phyloP scores from a whole-genome alignment of 2,797 vertebrate genomes.

The Passerculus sandwichensis region DNA sequence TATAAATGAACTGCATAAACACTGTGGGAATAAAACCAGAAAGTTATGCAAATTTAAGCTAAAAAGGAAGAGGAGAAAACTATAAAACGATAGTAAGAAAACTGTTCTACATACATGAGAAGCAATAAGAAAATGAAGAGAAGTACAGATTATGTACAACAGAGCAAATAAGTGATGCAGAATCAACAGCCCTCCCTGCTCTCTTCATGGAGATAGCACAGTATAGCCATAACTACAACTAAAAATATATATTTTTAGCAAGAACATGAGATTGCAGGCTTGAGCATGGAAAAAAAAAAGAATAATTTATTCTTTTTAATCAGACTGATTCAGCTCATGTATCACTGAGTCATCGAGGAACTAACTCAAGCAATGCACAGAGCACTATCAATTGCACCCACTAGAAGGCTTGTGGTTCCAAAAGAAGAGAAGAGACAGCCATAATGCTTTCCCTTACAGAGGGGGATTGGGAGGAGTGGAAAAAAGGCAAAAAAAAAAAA shows the following conservation, averaged over 20 bases:
- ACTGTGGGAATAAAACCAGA: neutral
- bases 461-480: accelerated
- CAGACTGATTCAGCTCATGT: neutral
- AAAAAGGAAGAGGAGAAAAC: neutral
- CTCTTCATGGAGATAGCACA: neutral
- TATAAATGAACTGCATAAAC: neutral
- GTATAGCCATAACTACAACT: neutral
- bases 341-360: neutral
- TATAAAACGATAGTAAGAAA: neutral
- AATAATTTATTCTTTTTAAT: neutral
- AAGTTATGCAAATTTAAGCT: neutral
- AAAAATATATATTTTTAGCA: neutral
- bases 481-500: neutral
- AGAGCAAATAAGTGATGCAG: neutral
- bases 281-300: neutral
- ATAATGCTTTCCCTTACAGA: neutral
- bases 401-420: neutral
- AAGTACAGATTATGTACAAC: neutral
- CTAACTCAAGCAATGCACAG: neutral
- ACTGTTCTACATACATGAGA: neutral
- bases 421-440: neutral
- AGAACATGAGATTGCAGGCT: neutral
- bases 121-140: neutral
- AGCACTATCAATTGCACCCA: neutral
- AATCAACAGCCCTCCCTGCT: neutral